These are phyloP conservation scores for Nannobrachium achirus DNA, from an alignment of 2,113 vertebrate species.

Conservation along the genomic window DNA sequence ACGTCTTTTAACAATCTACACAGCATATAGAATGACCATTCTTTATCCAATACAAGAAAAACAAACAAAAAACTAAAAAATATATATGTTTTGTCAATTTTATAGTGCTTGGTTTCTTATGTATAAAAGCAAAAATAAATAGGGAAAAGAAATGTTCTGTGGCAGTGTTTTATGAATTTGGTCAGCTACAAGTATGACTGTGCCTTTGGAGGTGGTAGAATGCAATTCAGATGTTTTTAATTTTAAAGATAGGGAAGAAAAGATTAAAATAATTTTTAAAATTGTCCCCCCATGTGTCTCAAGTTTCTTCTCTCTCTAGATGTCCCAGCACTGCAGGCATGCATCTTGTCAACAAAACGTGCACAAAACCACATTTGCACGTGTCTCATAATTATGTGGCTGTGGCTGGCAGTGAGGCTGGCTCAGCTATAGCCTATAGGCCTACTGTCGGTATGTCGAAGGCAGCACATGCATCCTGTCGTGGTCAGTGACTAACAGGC, in stretches of 20 bases:
- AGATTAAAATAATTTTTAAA: conserved; percentile 74
- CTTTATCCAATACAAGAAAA: conserved; percentile 53
- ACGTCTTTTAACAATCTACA: conserved; percentile 52
- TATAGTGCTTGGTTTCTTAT: conserved; percentile 75
- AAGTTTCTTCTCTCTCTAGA: neutral
- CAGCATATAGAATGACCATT: conserved; percentile 59
- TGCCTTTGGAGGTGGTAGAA: conserved; percentile 85
- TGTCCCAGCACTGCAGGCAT: too few relatives aligned
- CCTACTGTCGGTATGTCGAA: too few relatives aligned
- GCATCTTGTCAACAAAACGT: too few relatives aligned
- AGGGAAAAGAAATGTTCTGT: conserved; percentile 63
- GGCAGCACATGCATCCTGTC: too few relatives aligned
- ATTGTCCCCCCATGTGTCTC: conserved; percentile 28
- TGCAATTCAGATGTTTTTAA: conserved; percentile 84
- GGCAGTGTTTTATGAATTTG: conserved; percentile 81
- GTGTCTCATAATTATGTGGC: too few relatives aligned
- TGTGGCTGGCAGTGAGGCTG: too few relatives aligned
- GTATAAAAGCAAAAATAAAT: conserved; percentile 54
- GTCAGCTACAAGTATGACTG: conserved; percentile 80
- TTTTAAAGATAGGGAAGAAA: conserved; percentile 81
- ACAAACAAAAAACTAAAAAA: too few relatives aligned
- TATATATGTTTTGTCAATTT: conserved; percentile 63
- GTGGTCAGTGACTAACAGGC: too few relatives aligned
- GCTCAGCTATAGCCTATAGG: too few relatives aligned
- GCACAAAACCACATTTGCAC: too few relatives aligned